Evolutionary conservation across 2,888 invertebrate species (phyloP).

Genomic region (Pecten maximus): DNA sequence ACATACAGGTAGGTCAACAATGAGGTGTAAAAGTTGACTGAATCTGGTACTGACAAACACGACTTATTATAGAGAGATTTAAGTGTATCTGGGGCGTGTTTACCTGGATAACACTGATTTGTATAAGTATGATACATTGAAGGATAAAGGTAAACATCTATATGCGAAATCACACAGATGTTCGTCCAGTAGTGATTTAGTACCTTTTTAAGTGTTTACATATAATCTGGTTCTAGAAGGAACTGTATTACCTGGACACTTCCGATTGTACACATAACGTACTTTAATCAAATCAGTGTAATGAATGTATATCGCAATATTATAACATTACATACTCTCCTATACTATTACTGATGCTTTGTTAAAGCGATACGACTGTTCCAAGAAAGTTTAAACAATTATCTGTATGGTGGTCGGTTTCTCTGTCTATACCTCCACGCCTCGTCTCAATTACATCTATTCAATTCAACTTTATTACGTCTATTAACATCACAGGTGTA

Average conservation of each 20-base stretch:
- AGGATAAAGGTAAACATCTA: constrained; percentile 5
- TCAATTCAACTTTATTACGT: too few relatives aligned
- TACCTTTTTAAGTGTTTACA: neutral
- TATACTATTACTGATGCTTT: too few relatives aligned
- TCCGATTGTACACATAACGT: neutral
- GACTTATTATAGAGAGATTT: neutral
- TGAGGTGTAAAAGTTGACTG: neutral
- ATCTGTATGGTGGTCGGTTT: too few relatives aligned
- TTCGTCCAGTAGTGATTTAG: neutral
- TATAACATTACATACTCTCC: too few relatives aligned
- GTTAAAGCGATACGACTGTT: too few relatives aligned
- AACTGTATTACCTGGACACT: neutral
- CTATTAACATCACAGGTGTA: too few relatives aligned
- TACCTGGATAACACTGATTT: neutral
- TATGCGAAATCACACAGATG: neutral
- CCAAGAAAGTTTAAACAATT: too few relatives aligned
- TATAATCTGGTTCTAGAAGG: neutral
- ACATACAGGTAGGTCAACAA: neutral
- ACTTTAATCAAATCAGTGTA: too few relatives aligned
- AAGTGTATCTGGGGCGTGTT: neutral
- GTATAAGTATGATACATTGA: neutral
- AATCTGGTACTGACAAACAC: neutral
- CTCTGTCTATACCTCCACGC: too few relatives aligned
- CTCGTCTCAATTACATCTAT: too few relatives aligned
- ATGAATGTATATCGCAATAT: too few relatives aligned